Conservation (phyloP, 2,888 invertebrate species). For the Zhengitettix transpicula region DNA sequence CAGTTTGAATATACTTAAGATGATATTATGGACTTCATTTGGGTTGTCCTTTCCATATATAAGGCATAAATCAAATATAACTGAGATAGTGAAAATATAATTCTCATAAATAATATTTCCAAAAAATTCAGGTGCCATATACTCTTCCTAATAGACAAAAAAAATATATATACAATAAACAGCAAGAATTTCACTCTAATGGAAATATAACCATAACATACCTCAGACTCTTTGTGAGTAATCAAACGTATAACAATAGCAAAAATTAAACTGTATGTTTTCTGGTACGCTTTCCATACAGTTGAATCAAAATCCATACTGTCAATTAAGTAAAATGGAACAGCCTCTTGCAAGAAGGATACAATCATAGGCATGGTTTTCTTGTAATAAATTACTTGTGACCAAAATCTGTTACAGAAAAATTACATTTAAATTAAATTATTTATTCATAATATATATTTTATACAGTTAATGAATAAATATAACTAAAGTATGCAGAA, state of each 20-base stretch:
- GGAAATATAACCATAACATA: constrained; percentile 19
- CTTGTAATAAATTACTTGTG: constrained; percentile 46
- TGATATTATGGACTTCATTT: constrained; percentile 39
- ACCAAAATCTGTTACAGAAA: constrained; percentile 43
- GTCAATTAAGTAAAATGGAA: constrained; percentile 42
- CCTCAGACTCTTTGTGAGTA: constrained; percentile 61
- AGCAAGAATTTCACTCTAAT: too few relatives aligned
- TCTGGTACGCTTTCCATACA: constrained; percentile 39
- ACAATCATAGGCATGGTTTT: constrained; percentile 44
- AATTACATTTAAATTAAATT: too few relatives aligned
- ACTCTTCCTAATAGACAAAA: constrained; percentile 24
- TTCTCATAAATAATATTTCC: constrained; percentile 58
- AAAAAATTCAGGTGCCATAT: constrained; percentile 47
- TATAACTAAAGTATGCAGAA: too few relatives aligned
- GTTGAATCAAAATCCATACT: constrained; percentile 25
- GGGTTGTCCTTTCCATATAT: constrained; percentile 53
- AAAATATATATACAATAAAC: not conserved
- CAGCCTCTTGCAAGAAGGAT: constrained; percentile 57
- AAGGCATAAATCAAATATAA: constrained; percentile 60
- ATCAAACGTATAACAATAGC: constrained; percentile 58
- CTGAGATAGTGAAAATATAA: constrained; percentile 67
- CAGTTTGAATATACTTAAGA: constrained; percentile 44
- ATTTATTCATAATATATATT: too few relatives aligned
- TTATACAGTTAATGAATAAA: too few relatives aligned
- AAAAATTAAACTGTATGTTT: constrained; percentile 39